phyloP scores from a whole-genome alignment of 2,797 vertebrate genomes.

The Agapornis canus region DNA sequence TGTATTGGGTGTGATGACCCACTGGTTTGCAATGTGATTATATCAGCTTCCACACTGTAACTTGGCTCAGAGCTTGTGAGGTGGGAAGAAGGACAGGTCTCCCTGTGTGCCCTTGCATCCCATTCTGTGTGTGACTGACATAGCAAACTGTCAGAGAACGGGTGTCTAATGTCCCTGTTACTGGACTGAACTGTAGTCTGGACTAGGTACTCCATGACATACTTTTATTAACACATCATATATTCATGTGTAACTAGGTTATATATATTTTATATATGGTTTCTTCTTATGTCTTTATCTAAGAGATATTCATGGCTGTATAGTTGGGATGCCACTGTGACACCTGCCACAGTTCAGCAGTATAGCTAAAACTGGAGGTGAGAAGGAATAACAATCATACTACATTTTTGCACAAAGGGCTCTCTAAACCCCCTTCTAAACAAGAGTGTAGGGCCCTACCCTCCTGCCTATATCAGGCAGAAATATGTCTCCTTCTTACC shows the following conservation, averaged over 20 bases:
- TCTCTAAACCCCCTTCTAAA: background rate
- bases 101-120: background rate
- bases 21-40: background rate
- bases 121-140: accelerated
- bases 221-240: background rate
- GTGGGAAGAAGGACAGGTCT: background rate
- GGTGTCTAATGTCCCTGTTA: background rate
- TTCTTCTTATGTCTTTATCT: background rate
- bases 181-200: background rate
- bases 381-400: background rate
- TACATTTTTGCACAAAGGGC: background rate
- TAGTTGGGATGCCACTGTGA: background rate
- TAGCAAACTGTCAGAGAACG: background rate
- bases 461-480: background rate
- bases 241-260: background rate
- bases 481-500: background rate
- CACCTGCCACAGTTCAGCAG: background rate
- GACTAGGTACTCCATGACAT: accelerated
- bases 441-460: accelerated
- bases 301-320: background rate
- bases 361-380: background rate
- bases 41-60: background rate
- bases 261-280: background rate
- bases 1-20: background rate
- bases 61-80: background rate